Evolutionary conservation across 2,797 vertebrate genomes (phyloP), one percentile per base, ranked within the genome.

Genomic region (Nannoperca obscura): DNA sequence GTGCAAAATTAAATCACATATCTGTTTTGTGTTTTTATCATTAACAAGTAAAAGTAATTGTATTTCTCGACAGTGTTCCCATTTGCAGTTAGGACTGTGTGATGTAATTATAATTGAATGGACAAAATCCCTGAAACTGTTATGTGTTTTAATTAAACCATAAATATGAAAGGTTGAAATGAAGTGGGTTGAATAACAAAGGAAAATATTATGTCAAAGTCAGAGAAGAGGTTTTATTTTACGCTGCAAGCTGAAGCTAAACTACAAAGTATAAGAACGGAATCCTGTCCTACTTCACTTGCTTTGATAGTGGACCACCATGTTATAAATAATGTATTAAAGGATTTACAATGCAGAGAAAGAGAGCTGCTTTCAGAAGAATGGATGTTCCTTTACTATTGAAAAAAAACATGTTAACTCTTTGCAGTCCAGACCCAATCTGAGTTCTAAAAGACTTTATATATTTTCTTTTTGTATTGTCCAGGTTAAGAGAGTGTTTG

Each of bases 291-390:
- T 93, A 86, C 90, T 92, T 87, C 90, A 91, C 80, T 90, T 76
- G 88, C 94, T 95, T 94, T 95, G 94, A 95, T 93, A 94, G 91
- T 93, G 91, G 90, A 92, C 90, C 88, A 89, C 88, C 77, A 75
- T 82, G 92, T 92, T 93, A 93, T 95, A 94, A 94, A 95, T 95
- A 94, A 95, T 95, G 93, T 91, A 95, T 94, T 94, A 93, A 94
- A 94, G 90, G 90, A 93, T 93, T 95, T 94, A 89, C 90, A 92
- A 90, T 93, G 87, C 86, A 89, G 76, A 91, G 88, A 92, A 90
- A 93, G 90, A 90, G 88, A 86, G 89, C 90, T 85, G 85, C 92
- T 90, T 87, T 93, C 83, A 93, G 83, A 82, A 73, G 85, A 91
- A 86, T 81, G 85, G 88, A 93, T 80, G 84, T 92, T 93, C 86